Base-by-base conservation (phyloP, 1,140 invertebrate genomes). In the Zaprionus nigranus region DNA sequence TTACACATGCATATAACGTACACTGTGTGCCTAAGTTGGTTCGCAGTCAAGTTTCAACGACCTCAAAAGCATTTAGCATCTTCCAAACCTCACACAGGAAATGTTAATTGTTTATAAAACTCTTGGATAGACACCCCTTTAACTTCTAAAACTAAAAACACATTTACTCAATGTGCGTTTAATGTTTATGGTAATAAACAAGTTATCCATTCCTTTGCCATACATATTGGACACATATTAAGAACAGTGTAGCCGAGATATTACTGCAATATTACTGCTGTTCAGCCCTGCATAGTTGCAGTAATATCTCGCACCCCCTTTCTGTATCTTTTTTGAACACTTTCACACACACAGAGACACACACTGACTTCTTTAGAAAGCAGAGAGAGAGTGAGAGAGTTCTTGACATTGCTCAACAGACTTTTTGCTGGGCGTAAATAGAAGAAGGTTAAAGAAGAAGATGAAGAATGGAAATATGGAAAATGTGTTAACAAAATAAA, bases 401-500 rank as follows among this genome's bases (percentile, higher is more conserved):
- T 74, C 76, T 82, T 80, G 83, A 86, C 79, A 82, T 71, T 80
- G 83, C 79, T 87, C 79, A 86, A 86, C 60, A 66, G 46, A 46
- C 70, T 53, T 65, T 76, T 78, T 68, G 67, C 49, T 80, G 82
- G 82, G 82, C 82, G 83, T 86, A 86, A 86, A 88, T 90, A 61
- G 75, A 64, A 61, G 75, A 64, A 56, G 53, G 58, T 72, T 59
- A 69, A 57, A 26, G 28, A 40, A 40, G 17, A 38, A 36, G 28
- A 28, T 62, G 64, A 57, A 73, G 70, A n/a, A n/a, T n/a, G n/a
- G n/a, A 74, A n/a, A 22, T 22, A 22, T 51, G 49, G 51, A 58
- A 49, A 62, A 57, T 84, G 82, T 90, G 85, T 88, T 88, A 84
- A 84, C 61, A 88, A 78, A 64, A 73, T 78, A 75, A 83, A 78